Base-by-base conservation (phyloP, 1,140 invertebrate genomes). In the Oscheius sp. region DNA sequence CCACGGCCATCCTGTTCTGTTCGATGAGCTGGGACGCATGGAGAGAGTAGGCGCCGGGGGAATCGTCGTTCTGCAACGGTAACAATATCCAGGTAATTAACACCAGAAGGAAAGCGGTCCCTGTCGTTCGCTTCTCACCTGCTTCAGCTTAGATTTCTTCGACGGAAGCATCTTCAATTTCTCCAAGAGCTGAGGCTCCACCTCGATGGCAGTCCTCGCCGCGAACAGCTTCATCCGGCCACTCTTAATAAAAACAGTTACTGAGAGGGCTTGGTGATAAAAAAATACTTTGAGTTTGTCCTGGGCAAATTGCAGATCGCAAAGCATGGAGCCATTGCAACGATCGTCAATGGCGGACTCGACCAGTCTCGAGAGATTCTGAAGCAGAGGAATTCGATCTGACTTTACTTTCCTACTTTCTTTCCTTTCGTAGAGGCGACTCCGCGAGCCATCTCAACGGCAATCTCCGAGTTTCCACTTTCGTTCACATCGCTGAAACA, bases 141-240 rank as follows among this genome's bases (percentile, higher is more conserved):
- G 63, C 2, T n/a, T 38, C 18, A 68, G 23, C n/a, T 35, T 62
- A 2, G 61, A 35, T 36, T 62, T 65, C 45, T 72, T 20, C 3
- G 36, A 20, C 13, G 32, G 63, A 3, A 20, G 34, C 18, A 68
- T n/a, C n/a, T 35, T 62, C 3, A 63, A 35, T 36, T 62, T 65
- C 45, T 72, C 34, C 10, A 73, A 31, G 2, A 73, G 38, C 32
- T 18, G 36, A 7, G 71, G 71, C 29, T 73, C 38, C 1, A 67
- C 71, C n/a, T 73, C 68, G 28, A 73, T 65, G n/a, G 71, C 71
- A 1, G 71, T 61, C n/a, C 71, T 26, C 2, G 71, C 61, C 2
- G 71, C 71, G 34, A 73, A 73, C 3, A 73, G 31, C 35, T 73
- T 73, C 63, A 73, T 65, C 2, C 71, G 46, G 20, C 46, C 65